phyloP scores from a whole-genome alignment of 2,113 vertebrate genomes.

The Spea multiplicata region DNA sequence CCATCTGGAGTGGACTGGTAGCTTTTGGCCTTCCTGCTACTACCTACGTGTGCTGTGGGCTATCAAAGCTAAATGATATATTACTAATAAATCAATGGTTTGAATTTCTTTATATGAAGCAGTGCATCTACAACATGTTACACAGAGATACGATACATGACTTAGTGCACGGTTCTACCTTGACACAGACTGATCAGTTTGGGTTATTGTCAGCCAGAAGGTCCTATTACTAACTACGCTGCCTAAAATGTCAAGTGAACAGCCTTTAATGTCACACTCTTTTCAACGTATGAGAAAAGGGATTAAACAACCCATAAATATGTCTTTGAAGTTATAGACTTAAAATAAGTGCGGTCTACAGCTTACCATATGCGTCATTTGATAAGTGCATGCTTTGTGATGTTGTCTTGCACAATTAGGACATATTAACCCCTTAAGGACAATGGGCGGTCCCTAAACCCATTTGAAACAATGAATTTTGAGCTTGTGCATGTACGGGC shows the following conservation, averaged over 20 bases:
- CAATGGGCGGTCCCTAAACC: too few relatives aligned
- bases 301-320: background rate
- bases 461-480: too few relatives aligned
- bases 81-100: too few relatives aligned
- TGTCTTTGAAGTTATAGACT: slow-evolving; percentile 10
- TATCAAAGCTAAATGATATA: too few relatives aligned
- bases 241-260: slow-evolving; percentile 26
- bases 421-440: too few relatives aligned
- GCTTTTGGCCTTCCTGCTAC: too few relatives aligned
- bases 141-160: too few relatives aligned
- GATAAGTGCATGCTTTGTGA: background rate
- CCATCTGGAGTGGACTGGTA: too few relatives aligned
- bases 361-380: background rate
- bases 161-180: background rate
- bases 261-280: slow-evolving; percentile 18
- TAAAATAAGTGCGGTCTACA: slow-evolving; percentile 7
- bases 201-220: slow-evolving; percentile 15
- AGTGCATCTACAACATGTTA: too few relatives aligned
- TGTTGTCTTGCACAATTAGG: background rate
- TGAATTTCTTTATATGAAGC: too few relatives aligned
- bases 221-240: background rate
- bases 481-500: too few relatives aligned
- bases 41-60: too few relatives aligned
- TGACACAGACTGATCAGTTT: background rate
- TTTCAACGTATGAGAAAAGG: background rate